phyloP scores from a whole-genome alignment of 1,140 invertebrate species.

The Penaeus indicus region DNA sequence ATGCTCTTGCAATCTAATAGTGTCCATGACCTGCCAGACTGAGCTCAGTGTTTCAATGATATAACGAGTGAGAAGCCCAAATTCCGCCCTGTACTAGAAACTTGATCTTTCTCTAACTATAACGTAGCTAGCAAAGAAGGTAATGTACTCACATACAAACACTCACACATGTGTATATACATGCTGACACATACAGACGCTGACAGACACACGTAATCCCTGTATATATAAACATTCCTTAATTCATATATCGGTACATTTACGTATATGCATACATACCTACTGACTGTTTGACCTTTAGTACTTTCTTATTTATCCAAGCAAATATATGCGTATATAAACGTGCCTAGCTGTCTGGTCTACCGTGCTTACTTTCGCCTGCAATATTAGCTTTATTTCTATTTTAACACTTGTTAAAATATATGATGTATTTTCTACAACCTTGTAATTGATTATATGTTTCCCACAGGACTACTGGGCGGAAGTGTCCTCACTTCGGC shows the following conservation, averaged over 20 bases:
- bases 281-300: not conserved
- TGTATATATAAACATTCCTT: not conserved
- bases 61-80: too few relatives aligned
- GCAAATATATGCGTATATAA: not conserved
- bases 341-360: not conserved
- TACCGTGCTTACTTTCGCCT: too few relatives aligned
- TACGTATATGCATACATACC: not conserved
- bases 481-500: slow-evolving; percentile 35
- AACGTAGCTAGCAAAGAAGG: too few relatives aligned
- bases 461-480: slow-evolving; percentile 52
- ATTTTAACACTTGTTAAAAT: not conserved
- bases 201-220: too few relatives aligned
- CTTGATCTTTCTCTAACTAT: too few relatives aligned
- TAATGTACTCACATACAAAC: too few relatives aligned
- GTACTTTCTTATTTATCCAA: not conserved
- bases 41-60: too few relatives aligned
- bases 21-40: too few relatives aligned
- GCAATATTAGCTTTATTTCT: not conserved
- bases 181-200: too few relatives aligned
- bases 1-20: too few relatives aligned
- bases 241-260: not conserved
- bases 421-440: not conserved
- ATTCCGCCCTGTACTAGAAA: too few relatives aligned
- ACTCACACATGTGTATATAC: too few relatives aligned
- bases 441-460: not conserved